Base-by-base conservation (phyloP, 2,797 vertebrate genomes). In the Peromyscus melanophrys region DNA sequence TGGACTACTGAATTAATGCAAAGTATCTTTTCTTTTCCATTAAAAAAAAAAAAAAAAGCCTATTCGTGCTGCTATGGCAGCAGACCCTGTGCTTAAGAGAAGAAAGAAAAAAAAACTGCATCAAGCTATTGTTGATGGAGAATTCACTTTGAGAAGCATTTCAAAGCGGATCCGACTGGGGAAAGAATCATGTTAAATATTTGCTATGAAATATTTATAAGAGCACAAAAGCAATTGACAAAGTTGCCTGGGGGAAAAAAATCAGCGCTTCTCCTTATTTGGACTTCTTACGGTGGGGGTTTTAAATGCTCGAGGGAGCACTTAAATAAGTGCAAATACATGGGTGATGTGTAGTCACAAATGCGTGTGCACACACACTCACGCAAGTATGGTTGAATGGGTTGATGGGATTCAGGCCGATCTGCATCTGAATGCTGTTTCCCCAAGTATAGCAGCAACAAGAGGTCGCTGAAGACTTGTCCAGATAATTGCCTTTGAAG, bases 381-480 rank as follows among this genome's bases (percentile, higher is more conserved):
- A 96, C 25, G 6, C 93, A 76, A 73, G 29, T 95, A 98, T 37
- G 98, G 98, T 98, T 98, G 98, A 98, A 98, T 90, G 97, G 97
- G 94, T 98, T 99, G 99, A 99, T 98, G 98, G 99, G 99, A 99
- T 99, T 99, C 99, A 99, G 97, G 96, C 93, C 98, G 98, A 99
- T 99, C 99, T 99, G 99, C 99, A 99, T 99, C 98, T 99, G 99
- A 99, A 99, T 99, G 95, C 98, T 93, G 96, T 97, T 98, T 98
- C 98, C 98, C 98, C 98, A 98, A 99, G 98, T 98, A 98, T 85
- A 94, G 98, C 94, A 90, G 98, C 98, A 98, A 97, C 92, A 88
- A 98, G 98, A 98, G 98, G 98, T 99, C 98, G 97, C 97, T 97
- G 98, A 98, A 98, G 99, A 98, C 99, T 27, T 98, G 98, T 98